Evolutionary conservation across 1,140 invertebrate species (phyloP).

Genomic region (Zophobas morio): DNA sequence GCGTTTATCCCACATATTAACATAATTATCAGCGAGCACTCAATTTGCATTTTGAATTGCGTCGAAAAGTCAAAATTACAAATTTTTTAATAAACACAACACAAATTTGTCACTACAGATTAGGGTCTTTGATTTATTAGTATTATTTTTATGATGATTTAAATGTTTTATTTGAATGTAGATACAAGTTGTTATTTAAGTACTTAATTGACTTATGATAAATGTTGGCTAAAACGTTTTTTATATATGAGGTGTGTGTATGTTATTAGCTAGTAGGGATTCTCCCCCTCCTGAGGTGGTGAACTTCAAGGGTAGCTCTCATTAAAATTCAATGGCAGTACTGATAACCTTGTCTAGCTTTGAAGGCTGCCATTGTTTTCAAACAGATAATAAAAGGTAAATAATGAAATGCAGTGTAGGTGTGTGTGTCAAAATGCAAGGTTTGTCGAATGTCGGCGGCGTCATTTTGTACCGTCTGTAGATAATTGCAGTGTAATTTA

Average conservation of each 20-base stretch:
- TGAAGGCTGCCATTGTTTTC: slow-evolving; percentile 59
- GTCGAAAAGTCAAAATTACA: slow-evolving; percentile 10
- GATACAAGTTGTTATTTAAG: background rate
- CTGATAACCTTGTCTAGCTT: slow-evolving; percentile 57
- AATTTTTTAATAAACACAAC: background rate
- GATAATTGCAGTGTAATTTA: slow-evolving; percentile 19
- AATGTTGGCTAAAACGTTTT: slow-evolving; percentile 30
- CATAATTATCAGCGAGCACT: slow-evolving; percentile 42
- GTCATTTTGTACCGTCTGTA: slow-evolving; percentile 14
- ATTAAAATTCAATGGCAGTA: slow-evolving; percentile 56
- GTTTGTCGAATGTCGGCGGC: slow-evolving; percentile 43
- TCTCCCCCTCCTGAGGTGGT: slow-evolving; percentile 48
- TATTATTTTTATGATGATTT: background rate
- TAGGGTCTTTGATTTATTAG: too few species aligned
- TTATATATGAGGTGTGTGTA: slow-evolving; percentile 13
- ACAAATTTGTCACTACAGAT: background rate
- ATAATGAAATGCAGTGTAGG: slow-evolving; percentile 46
- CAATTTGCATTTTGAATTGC: slow-evolving; percentile 51
- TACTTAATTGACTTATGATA: slow-evolving; percentile 27
- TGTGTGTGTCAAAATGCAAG: slow-evolving; percentile 43
- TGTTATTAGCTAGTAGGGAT: slow-evolving; percentile 29
- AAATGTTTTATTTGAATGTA: background rate
- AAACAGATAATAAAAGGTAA: slow-evolving; percentile 48
- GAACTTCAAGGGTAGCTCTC: slow-evolving; percentile 59
- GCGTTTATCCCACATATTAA: slow-evolving; percentile 45